phyloP scores from a whole-genome alignment of 2,888 invertebrate species.

The Gisinianus flammeolus region DNA sequence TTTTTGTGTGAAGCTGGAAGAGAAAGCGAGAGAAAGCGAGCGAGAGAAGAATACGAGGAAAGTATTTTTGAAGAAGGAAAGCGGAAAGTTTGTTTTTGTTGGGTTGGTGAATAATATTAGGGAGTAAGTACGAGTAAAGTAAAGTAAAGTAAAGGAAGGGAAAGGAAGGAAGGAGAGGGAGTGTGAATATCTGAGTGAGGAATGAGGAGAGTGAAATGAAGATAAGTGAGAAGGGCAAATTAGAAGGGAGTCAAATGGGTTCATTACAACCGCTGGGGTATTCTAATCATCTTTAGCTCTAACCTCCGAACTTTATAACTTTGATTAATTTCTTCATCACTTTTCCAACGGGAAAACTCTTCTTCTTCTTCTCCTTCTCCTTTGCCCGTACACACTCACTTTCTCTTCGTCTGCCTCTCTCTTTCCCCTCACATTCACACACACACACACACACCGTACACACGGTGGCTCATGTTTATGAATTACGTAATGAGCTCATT shows the following conservation, averaged over 20 bases:
- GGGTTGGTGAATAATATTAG: not conserved
- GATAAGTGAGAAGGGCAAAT: constrained; percentile 40
- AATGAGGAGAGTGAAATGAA: constrained; percentile 28
- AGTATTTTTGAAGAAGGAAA: not conserved
- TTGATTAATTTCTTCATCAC: constrained; percentile 43
- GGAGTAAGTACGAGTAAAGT: not conserved
- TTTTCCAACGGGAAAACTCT: constrained; percentile 2
- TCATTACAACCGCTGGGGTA: constrained; percentile 41
- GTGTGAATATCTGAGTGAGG: constrained; percentile 5
- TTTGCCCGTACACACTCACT: not conserved
- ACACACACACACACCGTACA: not conserved
- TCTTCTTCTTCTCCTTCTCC: constrained; percentile 4
- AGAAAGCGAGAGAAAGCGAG: not conserved
- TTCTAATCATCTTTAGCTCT: constrained; percentile 39
- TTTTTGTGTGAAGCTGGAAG: not conserved
- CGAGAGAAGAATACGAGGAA: not conserved
- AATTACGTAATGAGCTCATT: constrained; percentile 26
- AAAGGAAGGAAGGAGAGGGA: not conserved
- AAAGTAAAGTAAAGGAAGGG: not conserved
- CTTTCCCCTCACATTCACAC: not conserved
- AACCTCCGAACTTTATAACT: constrained; percentile 42
- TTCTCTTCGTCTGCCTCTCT: not conserved
- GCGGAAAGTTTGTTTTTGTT: constrained; percentile 5
- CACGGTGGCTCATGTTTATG: constrained; percentile 29
- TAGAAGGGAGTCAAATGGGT: constrained; percentile 40